Percentiles rank a stretch among this genome's conserved stretches.
Evolutionary conservation across 2,113 vertebrate species (phyloP).

Genomic region (Thamnophis sirtalis): DNA sequence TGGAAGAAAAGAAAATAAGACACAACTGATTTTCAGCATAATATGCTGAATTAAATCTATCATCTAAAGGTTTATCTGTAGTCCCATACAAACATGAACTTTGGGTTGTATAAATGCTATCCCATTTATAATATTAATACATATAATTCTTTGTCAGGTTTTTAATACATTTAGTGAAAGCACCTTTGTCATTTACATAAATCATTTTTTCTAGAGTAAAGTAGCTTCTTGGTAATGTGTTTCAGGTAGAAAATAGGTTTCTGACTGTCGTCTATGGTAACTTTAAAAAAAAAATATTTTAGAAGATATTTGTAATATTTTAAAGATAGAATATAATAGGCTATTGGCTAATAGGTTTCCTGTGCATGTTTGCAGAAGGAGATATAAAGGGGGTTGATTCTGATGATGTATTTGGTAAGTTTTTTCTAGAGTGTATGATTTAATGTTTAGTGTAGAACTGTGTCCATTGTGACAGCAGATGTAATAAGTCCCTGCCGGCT

Average conservation of each 20-base stretch:
- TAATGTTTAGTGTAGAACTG: background rate
- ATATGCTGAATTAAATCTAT: background rate
- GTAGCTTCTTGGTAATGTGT: background rate
- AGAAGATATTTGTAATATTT: background rate
- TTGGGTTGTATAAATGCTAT: background rate
- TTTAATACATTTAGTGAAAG: background rate
- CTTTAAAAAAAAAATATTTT: background rate
- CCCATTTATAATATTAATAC: background rate
- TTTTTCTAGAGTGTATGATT: background rate
- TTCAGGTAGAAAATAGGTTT: background rate
- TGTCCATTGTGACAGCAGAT: background rate
- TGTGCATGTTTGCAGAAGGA: conserved; percentile 27
- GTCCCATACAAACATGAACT: background rate
- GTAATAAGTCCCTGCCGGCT: background rate
- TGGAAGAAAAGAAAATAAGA: background rate
- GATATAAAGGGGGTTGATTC: conserved; percentile 6
- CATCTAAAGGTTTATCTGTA: background rate
- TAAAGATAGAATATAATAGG: background rate
- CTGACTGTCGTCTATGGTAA: background rate
- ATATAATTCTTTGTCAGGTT: background rate
- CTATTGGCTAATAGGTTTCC: background rate
- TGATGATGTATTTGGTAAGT: conserved; percentile 9
- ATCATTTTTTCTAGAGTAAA: background rate
- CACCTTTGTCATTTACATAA: background rate
- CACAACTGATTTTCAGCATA: background rate